Evolutionary conservation across 2,113 vertebrate species (phyloP).

Genomic region (Motacilla alba): DNA sequence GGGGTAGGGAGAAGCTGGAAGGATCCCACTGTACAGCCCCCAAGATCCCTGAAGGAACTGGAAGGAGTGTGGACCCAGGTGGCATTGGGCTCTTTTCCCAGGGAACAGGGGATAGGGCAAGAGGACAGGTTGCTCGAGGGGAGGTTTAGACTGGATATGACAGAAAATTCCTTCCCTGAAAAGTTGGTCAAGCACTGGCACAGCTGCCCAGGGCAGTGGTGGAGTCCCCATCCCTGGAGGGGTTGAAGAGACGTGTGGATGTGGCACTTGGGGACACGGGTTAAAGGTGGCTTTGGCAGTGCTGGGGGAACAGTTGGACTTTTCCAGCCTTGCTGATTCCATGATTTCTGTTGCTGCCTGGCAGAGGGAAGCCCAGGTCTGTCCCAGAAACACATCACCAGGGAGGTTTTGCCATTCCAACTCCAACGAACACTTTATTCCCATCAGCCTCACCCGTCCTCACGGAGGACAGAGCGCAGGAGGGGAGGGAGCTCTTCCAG

Average conservation of each 20-base stretch:
- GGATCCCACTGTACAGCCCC: not conserved
- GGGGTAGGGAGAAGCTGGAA: not conserved
- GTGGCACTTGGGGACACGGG: not conserved
- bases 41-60: not conserved
- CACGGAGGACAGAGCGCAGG: constrained; percentile 27
- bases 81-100: not conserved
- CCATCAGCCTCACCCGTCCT: not conserved
- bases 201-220: not conserved
- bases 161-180: not conserved
- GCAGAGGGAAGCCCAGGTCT: not conserved
- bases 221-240: not conserved
- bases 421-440: constrained; percentile 29
- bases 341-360: not conserved
- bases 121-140: not conserved
- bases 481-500: not conserved
- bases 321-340: not conserved
- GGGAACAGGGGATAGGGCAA: not conserved
- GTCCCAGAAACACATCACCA: not conserved
- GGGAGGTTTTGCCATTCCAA: not conserved
- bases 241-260: accelerated
- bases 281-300: not conserved
- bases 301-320: accelerated
- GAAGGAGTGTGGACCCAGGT: not conserved
- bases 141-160: not conserved
- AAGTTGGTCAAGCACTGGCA: not conserved